Conservation (phyloP, 2,797 vertebrate species). For the Monodelphis domestica region DNA sequence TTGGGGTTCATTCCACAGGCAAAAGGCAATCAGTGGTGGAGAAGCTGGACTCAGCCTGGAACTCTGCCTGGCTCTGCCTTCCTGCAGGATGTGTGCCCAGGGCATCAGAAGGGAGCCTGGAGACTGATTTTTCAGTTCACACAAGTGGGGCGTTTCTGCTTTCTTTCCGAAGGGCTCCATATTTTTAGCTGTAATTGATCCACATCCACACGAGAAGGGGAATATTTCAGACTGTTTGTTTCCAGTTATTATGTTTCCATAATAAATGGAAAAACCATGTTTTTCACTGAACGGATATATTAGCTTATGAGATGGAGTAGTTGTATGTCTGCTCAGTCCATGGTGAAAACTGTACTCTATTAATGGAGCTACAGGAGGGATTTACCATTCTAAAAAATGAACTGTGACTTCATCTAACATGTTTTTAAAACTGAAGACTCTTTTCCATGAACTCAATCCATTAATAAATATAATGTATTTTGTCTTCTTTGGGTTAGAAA, state of each 20-base stretch:
- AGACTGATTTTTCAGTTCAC: neutral
- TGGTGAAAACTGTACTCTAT: constrained; percentile 19
- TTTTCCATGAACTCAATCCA: neutral
- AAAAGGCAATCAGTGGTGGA: constrained; percentile 60
- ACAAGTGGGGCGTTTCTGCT: neutral
- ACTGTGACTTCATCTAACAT: neutral
- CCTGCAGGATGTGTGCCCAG: constrained; percentile 42
- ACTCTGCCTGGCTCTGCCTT: constrained; percentile 30
- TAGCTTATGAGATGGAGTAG: constrained; percentile 12
- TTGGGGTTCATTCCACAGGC: constrained; percentile 35
- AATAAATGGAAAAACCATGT: constrained; percentile 21
- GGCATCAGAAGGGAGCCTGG: neutral
- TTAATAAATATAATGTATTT: constrained; percentile 8
- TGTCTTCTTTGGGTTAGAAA: neutral
- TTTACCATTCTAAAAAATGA: neutral
- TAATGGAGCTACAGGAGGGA: neutral
- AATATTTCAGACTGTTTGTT: neutral
- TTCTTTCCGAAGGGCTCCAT: neutral
- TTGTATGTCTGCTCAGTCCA: neutral
- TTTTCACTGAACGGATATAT: constrained; percentile 31
- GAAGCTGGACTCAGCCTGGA: constrained; percentile 54
- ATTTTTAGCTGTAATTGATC: constrained; percentile 29
- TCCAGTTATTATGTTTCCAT: neutral
- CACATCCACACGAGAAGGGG: constrained; percentile 23
- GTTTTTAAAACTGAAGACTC: constrained; percentile 17